Conservation (phyloP, 2,113 vertebrate genomes). For the Candoia aspera region DNA sequence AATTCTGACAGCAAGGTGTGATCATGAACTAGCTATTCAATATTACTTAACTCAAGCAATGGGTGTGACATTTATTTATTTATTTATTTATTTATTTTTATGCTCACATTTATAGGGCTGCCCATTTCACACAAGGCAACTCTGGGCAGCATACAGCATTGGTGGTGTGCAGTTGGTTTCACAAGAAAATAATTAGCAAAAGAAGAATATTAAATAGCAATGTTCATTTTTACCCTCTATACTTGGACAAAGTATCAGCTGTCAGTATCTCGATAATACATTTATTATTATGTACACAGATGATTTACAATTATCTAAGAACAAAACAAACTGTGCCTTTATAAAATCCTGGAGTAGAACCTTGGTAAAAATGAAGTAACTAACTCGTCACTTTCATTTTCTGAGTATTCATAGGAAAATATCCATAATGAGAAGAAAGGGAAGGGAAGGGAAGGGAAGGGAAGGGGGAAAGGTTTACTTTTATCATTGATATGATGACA, state of each 20-base stretch:
- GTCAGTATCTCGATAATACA: neutral
- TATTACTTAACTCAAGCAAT: neutral
- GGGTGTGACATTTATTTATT: neutral
- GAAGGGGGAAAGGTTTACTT: neutral
- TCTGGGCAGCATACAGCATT: too few species aligned
- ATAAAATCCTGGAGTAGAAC: constrained; percentile 18
- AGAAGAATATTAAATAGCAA: neutral
- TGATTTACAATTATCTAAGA: constrained; percentile 14
- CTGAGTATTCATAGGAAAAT: constrained; percentile 30
- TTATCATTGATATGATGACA: neutral
- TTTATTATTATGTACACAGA: constrained; percentile 14
- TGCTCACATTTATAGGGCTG: too few species aligned
- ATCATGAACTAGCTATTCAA: neutral
- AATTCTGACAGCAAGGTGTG: neutral
- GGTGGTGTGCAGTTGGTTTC: neutral
- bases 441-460: constrained; percentile 7
- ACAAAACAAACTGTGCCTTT: neutral
- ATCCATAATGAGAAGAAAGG: constrained; percentile 1
- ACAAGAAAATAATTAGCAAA: neutral
- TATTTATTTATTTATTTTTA: too few species aligned
- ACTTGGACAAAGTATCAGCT: constrained; percentile 16
- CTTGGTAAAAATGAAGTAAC: constrained; percentile 24
- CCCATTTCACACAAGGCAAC: too few species aligned
- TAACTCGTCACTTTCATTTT: constrained; percentile 41
- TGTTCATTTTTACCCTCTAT: neutral